phyloP scores from a whole-genome alignment of 2,888 invertebrate species.

The Choristoneura rosaceana region DNA sequence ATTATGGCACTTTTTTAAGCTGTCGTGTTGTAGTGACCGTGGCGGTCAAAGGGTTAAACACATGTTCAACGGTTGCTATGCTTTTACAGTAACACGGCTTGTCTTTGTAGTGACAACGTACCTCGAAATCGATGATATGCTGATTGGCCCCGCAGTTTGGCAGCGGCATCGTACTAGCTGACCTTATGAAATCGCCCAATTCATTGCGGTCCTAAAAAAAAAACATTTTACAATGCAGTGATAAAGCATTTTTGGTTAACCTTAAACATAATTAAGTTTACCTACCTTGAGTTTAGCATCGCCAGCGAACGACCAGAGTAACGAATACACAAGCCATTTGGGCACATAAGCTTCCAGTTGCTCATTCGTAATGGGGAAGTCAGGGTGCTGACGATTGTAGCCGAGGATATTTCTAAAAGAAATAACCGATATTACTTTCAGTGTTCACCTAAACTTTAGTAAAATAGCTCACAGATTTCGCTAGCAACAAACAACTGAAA shows the following conservation, averaged over 20 bases:
- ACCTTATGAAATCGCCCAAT: slow-evolving; percentile 97
- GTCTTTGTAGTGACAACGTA: slow-evolving; percentile 64
- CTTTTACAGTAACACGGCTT: too few relatives aligned
- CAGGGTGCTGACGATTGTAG: slow-evolving; percentile 96
- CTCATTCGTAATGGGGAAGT: slow-evolving; percentile 97
- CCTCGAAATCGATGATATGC: slow-evolving; percentile 98
- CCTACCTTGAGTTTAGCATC: slow-evolving; percentile 97
- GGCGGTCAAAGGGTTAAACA: too few relatives aligned
- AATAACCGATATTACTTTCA: background rate
- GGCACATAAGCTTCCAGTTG: slow-evolving; percentile 97
- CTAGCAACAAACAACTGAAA: background rate
- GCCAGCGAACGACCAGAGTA: slow-evolving; percentile 99
- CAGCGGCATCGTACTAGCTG: slow-evolving; percentile 96
- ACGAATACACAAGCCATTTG: slow-evolving; percentile 95
- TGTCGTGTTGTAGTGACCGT: too few relatives aligned
- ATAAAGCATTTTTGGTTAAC: too few relatives aligned
- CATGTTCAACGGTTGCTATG: too few relatives aligned
- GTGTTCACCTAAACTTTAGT: background rate
- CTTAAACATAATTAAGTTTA: slow-evolving; percentile 39
- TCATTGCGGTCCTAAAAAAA: slow-evolving; percentile 89
- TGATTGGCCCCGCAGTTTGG: slow-evolving; percentile 92
- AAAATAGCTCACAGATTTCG: background rate
- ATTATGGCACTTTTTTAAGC: too few relatives aligned
- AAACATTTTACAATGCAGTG: background rate
- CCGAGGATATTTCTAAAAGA: slow-evolving; percentile 91